Base-by-base conservation (phyloP, 2,113 vertebrate genomes). In the Rynchops niger region DNA sequence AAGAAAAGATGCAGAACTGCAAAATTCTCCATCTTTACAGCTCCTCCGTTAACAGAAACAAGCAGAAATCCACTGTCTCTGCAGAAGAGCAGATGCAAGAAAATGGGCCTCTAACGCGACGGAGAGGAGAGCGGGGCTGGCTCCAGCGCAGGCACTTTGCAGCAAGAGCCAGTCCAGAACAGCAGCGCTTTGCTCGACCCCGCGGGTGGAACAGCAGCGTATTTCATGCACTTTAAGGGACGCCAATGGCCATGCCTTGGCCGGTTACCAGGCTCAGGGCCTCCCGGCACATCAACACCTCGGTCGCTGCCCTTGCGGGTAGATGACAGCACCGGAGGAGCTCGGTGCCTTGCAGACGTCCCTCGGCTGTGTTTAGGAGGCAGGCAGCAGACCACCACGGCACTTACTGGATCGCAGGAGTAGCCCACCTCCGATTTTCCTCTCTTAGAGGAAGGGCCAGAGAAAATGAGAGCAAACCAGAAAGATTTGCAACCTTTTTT, bases 181-280 rank as follows among this genome's bases (percentile, higher is more conserved):
- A 86, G 71, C 13, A 88, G 62, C n/a, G 65, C 76, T 93, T 90
- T 93, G 21, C 88, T 94, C 96, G 45, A 87, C 77, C 73, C 83
- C 26, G 66, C 34, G 62, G 59, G 83, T 90, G 81, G 4, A 94
- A 52, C 69, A 92, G 63, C 90, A 92, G 20, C 45, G 58, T 40
- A 63, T 86, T 91, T 95, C 86, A 88, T 61, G 79, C 73, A 63
- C n/a, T 9, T 83, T 83, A 90, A 90, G n/a, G 69, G 63, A 66
- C 29, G 32, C 9, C 38, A 91, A 9, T 19, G 61, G 93, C 43
- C 96, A 42, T 10, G 80, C 30, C 36, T 70, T 90, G 89, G 67
- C 73, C 78, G 90, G 30, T 55, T 47, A 47, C 27, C 61, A 92
- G 79, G 65, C 82, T 94, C 91, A 45, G 53, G 80, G 59, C 45